These are phyloP conservation scores for Alentia gelatinosa DNA, from an alignment of 2,888 invertebrate genomes.

Conservation along the genomic window DNA sequence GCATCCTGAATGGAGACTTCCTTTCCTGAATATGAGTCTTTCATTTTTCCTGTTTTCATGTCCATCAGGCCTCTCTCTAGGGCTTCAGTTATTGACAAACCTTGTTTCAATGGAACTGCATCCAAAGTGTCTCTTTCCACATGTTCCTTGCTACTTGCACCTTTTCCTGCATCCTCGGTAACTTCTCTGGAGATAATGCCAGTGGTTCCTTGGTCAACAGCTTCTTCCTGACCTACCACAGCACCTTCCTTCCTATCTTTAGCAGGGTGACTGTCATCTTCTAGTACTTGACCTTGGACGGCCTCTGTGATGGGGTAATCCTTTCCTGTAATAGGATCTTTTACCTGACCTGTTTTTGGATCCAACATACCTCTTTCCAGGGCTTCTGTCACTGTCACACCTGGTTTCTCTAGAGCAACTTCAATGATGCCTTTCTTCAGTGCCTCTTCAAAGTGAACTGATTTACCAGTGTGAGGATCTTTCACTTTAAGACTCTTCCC, in stretches of 20 bases:
- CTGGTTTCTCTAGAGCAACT: constrained; percentile 80
- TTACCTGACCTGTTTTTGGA: constrained; percentile 86
- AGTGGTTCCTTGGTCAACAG: constrained; percentile 79
- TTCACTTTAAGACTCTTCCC: constrained; percentile 15
- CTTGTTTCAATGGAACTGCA: no score
- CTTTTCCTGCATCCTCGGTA: no score
- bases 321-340: constrained; percentile 93
- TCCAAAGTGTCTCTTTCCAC: no score
- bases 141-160: no score
- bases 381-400: constrained; percentile 87
- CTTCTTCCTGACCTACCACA: not conserved
- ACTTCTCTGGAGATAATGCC: not conserved
- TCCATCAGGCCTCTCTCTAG: not conserved
- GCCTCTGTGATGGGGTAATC: constrained; percentile 90
- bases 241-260: constrained; percentile 64
- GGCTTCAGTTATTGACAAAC: not conserved
- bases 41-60: not conserved
- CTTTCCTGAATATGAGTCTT: no score
- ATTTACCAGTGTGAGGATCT: constrained; percentile 71
- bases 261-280: constrained; percentile 79
- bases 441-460: constrained; percentile 76
- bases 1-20: no score
- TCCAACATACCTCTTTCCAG: constrained; percentile 85
- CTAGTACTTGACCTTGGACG: constrained; percentile 85
- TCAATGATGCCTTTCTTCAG: constrained; percentile 82